Evolutionary conservation across 2,113 vertebrate species (phyloP), one percentile per base, ranked within the genome.

Genomic region (Panurus biarmicus): DNA sequence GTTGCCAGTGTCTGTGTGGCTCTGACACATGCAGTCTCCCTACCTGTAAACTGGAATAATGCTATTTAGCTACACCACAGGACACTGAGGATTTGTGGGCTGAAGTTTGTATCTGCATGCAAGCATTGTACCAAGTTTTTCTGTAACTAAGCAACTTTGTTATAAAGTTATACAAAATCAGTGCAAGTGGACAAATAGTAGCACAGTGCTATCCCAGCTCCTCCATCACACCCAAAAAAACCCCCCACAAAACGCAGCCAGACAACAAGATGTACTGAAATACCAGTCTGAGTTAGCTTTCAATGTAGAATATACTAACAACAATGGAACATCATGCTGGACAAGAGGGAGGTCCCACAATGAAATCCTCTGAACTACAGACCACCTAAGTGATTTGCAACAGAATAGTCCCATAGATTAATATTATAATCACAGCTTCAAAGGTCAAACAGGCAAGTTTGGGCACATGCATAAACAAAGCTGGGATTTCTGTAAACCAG

Each of bases 351-450:
- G 90, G 94, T 94, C 82, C 48, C 72, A 44, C 85, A 89, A 50
- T 56, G 75, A 87, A 95, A 95, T 89, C 75, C 78, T 71, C 85
- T 90, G 92, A 87, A 86, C 91, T 66, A 95, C 95, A 88, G 96
- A 96, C 94, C 96, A 96, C 94, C 96, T 96, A 94, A 92, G 95
- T 67, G 92, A 96, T 95, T 88, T 94, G 93, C 95, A 97, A 91
- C 82, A 95, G 93, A 96, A 95, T 85, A 88, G 94, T 86, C 85
- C 75, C 91, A 86, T 11, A 93, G 94, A 97, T 92, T 95, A 95
- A 92, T 95, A 95, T 95, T 95, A 95, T 88, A 95, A 95, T 95
- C 95, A 97, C 94, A 95, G 91, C 69, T 95, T 85, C 93, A 95
- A 88, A 94, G 92, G 95, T 95, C 93, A 95, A 95, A 74, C 87